phyloP scores from a whole-genome alignment of 2,888 invertebrate species.

The Pyrochroa serraticornis region DNA sequence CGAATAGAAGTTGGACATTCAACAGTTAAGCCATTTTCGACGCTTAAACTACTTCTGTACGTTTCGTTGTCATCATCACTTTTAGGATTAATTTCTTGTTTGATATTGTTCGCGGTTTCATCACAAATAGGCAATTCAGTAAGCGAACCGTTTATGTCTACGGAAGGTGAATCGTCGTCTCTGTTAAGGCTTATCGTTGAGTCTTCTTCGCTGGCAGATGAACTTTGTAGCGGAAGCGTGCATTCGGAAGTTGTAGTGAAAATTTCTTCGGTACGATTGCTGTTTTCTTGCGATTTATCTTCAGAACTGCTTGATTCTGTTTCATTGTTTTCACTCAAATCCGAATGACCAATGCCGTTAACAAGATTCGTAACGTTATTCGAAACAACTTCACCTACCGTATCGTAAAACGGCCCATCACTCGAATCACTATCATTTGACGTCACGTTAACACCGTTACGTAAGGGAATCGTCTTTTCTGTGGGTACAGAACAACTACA shows the following conservation, averaged over 20 bases:
- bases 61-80: conserved; percentile 29
- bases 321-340: conserved; percentile 30
- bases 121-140: conserved; percentile 9
- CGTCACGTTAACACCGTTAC: conserved; percentile 9
- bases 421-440: conserved; percentile 59
- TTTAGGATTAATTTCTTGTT: conserved; percentile 13
- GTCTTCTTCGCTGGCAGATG: conserved; percentile 38
- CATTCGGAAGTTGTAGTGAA: conserved; percentile 40
- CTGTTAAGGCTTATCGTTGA: conserved; percentile 42
- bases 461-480: neutral
- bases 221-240: conserved; percentile 35
- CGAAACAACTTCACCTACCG: conserved; percentile 44
- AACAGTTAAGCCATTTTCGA: conserved; percentile 38
- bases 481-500: conserved; percentile 51
- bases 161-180: conserved; percentile 36
- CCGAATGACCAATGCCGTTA: conserved; percentile 27
- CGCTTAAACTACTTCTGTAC: conserved; percentile 36
- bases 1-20: conserved; percentile 30
- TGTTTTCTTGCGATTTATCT: conserved; percentile 26
- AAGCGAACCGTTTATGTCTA: conserved; percentile 18
- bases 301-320: conserved; percentile 16
- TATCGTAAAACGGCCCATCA: conserved; percentile 61
- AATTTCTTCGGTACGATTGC: conserved; percentile 31
- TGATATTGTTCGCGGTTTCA: neutral
- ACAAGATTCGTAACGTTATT: conserved; percentile 14